phyloP scores from a whole-genome alignment of 1,140 invertebrate species.

The Rhopalosiphum padi region DNA sequence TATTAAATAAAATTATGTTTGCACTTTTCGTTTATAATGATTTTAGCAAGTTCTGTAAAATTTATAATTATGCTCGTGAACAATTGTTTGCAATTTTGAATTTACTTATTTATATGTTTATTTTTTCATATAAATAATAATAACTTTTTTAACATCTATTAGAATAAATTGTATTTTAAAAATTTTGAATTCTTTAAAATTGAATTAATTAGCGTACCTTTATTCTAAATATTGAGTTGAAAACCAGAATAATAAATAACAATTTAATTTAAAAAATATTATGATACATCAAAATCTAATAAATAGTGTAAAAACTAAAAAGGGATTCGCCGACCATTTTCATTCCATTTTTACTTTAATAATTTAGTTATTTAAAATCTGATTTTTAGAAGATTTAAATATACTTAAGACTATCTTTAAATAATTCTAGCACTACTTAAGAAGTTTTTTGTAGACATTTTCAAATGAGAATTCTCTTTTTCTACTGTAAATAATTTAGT shows the following conservation, averaged over 20 bases:
- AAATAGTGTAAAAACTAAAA: background rate
- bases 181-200: background rate
- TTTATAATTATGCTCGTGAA: conserved; percentile 17
- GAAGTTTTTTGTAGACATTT: background rate
- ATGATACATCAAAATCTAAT: background rate
- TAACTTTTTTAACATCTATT: background rate
- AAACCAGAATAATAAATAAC: conserved; percentile 10
- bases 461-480: background rate
- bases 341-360: background rate
- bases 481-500: background rate
- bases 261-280: background rate
- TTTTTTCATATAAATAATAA: background rate
- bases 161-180: conserved; percentile 22
- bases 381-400: background rate
- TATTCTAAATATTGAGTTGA: background rate
- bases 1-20: background rate
- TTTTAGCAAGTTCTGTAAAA: background rate
- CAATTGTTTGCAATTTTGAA: background rate
- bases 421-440: background rate
- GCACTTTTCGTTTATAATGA: background rate
- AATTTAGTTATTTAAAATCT: background rate
- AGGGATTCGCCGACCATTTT: background rate
- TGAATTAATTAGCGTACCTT: background rate
- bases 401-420: background rate
- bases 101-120: conserved; percentile 18